phyloP scores from a whole-genome alignment of 2,113 vertebrate genomes.

The Sinocyclocheilus rhinocerous region DNA sequence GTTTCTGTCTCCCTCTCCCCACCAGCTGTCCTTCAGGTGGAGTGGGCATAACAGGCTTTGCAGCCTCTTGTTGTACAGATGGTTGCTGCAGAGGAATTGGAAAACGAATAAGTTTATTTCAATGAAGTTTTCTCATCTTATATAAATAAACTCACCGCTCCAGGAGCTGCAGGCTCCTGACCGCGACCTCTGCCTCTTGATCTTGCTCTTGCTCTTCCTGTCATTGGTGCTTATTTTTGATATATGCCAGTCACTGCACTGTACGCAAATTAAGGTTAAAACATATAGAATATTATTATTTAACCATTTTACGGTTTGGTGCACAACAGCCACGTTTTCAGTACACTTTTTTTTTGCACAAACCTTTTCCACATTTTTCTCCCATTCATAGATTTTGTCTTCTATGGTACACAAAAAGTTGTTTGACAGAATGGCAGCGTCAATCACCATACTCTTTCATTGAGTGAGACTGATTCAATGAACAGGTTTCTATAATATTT shows the following conservation, averaged over 20 bases:
- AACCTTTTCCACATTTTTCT: no score
- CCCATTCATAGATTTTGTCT: no score
- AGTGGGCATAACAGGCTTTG: not conserved
- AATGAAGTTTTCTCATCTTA: not conserved
- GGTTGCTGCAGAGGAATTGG: conserved; percentile 50
- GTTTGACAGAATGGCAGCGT: no score
- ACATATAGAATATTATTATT: not conserved
- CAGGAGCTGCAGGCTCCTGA: conserved; percentile 68
- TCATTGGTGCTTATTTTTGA: conserved; percentile 64
- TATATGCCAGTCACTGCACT: not conserved
- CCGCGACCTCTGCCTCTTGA: conserved; percentile 81
- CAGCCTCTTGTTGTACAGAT: not conserved
- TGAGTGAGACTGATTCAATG: no score
- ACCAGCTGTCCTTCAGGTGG: conserved; percentile 65
- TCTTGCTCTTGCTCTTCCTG: conserved; percentile 82
- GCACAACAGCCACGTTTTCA: no score
- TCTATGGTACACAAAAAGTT: no score
- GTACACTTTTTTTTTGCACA: not conserved
- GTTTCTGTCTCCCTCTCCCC: conserved; percentile 77
- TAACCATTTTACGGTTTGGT: not conserved
- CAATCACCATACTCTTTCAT: no score
- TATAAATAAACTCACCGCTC: conserved; percentile 72
- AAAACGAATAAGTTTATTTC: not conserved
- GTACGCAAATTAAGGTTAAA: not conserved
- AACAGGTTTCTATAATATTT: no score